Evolutionary conservation across 2,888 invertebrate species (phyloP).

Genomic region (Caenorhabditis zanzibari): DNA sequence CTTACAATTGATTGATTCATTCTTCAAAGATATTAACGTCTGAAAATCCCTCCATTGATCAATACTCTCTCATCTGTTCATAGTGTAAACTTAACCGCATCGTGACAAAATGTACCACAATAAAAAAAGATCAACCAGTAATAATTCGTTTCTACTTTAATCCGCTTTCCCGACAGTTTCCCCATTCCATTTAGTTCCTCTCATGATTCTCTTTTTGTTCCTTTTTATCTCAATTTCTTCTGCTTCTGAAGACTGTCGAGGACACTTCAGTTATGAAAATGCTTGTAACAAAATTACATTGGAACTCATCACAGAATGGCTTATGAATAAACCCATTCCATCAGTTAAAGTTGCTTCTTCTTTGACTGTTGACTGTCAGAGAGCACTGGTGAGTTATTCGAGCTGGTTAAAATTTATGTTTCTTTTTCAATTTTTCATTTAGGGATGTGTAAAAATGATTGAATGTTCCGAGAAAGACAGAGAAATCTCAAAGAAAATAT

Average conservation of each 20-base stretch:
- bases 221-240: neutral
- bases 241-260: constrained; percentile 26
- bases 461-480: constrained; percentile 30
- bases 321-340: constrained; percentile 31
- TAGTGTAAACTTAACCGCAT: neutral
- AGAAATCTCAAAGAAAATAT: constrained; percentile 20
- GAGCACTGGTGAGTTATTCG: constrained; percentile 10
- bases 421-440: neutral
- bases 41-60: neutral
- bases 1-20: too few species aligned
- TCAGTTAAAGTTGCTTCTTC: neutral
- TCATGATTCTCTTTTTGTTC: constrained; percentile 20
- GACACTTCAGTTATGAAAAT: constrained; percentile 12
- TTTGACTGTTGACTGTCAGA: neutral
- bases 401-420: neutral
- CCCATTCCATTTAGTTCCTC: too few species aligned
- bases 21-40: too few species aligned
- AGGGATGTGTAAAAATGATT: constrained; percentile 28
- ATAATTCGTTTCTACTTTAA: neutral
- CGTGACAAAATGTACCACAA: constrained; percentile 11
- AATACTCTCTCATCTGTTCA: neutral
- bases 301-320: constrained; percentile 33
- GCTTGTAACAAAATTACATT: constrained; percentile 25
- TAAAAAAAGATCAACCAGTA: constrained; percentile 14
- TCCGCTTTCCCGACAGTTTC: neutral